Conservation (phyloP, 2,888 invertebrate genomes). For the Acrocera orbiculus region DNA sequence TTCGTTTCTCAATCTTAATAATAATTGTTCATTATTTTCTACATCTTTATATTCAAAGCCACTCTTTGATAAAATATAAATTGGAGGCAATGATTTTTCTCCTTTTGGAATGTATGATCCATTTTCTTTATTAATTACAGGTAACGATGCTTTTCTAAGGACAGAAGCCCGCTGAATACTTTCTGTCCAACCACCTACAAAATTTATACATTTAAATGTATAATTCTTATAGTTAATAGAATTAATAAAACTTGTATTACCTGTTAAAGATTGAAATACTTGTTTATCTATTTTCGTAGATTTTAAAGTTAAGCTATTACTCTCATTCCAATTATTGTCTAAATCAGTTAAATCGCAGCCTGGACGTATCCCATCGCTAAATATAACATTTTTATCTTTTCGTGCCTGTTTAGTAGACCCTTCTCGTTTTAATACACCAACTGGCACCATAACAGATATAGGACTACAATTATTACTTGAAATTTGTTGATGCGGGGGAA, state of each 20-base stretch:
- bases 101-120: slow-evolving; percentile 28
- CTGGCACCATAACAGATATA: slow-evolving; percentile 68
- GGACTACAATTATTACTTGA: slow-evolving; percentile 31
- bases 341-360: slow-evolving; percentile 71
- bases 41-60: slow-evolving; percentile 25
- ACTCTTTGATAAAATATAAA: slow-evolving; percentile 20
- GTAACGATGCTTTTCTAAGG: slow-evolving; percentile 12
- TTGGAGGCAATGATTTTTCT: slow-evolving; percentile 37
- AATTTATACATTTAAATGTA: no score
- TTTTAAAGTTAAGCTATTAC: no score
- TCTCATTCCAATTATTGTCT: slow-evolving; percentile 47
- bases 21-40: slow-evolving; percentile 36
- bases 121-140: slow-evolving; percentile 19
- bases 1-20: slow-evolving; percentile 40
- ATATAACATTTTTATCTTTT: slow-evolving; percentile 63
- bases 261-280: no score
- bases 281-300: no score
- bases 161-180: no score
- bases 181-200: no score
- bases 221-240: no score
- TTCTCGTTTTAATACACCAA: slow-evolving; percentile 54
- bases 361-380: slow-evolving; percentile 75
- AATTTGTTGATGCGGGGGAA: slow-evolving; percentile 61
- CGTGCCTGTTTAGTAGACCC: slow-evolving; percentile 32
- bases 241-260: no score